phyloP scores from a whole-genome alignment of 2,797 vertebrate genomes.

The Ficedula albicollis region DNA sequence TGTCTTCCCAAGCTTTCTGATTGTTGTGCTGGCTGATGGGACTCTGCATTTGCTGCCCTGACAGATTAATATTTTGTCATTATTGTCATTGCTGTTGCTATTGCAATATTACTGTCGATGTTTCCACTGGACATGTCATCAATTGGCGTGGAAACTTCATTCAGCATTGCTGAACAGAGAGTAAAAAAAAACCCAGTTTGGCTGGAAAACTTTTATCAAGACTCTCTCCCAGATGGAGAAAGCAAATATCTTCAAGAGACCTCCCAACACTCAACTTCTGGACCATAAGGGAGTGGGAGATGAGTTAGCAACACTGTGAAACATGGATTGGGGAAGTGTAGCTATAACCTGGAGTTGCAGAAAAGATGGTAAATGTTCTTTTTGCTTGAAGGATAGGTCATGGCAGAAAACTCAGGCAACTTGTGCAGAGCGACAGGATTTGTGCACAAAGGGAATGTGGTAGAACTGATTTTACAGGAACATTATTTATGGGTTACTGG shows the following conservation, averaged over 20 bases:
- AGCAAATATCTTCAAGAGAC: not conserved
- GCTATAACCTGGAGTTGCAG: not conserved
- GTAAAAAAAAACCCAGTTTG: not conserved
- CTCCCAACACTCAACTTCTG: not conserved
- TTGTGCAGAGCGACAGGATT: not conserved
- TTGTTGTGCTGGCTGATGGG: not conserved
- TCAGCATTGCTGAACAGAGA: not conserved
- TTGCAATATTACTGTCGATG: not conserved
- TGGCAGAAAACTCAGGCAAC: not conserved
- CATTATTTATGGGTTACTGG: constrained; percentile 2
- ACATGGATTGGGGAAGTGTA: not conserved
- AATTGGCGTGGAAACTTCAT: not conserved
- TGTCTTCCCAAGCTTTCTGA: not conserved
- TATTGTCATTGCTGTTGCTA: no score
- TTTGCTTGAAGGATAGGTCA: not conserved
- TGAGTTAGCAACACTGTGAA: not conserved
- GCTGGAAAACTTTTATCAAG: not conserved
- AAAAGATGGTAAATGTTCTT: not conserved
- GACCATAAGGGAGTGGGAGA: not conserved
- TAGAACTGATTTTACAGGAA: not conserved
- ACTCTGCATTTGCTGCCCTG: not conserved
- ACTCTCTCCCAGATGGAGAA: not conserved
- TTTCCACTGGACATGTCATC: not conserved
- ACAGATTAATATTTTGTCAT: not conserved
- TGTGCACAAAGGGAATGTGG: not conserved